Conservation (phyloP, 2,888 invertebrate genomes). For the Oxytorus armatus region DNA sequence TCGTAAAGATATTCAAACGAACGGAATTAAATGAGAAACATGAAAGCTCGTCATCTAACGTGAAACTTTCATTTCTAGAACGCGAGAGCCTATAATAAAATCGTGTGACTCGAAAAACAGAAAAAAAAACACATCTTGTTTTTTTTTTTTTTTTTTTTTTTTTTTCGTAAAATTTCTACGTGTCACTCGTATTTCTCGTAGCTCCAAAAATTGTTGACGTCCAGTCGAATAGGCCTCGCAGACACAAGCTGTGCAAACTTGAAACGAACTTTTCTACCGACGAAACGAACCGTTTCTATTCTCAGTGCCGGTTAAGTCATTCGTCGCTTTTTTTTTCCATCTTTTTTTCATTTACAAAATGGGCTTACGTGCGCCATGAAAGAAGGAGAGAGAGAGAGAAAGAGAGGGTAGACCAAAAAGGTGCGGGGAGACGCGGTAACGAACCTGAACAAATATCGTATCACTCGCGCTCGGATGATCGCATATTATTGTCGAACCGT, state of each 20-base stretch:
- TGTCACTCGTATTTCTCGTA: neutral
- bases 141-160: neutral
- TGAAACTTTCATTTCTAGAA: too few species aligned
- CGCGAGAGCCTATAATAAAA: too few species aligned
- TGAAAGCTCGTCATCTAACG: too few species aligned
- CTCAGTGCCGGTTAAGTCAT: slow-evolving; percentile 9
- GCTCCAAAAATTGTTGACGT: neutral
- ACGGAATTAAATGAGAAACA: too few species aligned
- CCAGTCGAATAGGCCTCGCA: slow-evolving; percentile 14
- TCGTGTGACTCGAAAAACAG: too few species aligned
- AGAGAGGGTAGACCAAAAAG: slow-evolving; percentile 53
- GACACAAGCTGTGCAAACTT: slow-evolving; percentile 55
- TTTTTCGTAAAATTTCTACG: too few species aligned
- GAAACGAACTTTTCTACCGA: slow-evolving; percentile 9
- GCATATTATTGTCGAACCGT: slow-evolving; percentile 39
- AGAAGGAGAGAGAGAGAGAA: slow-evolving; percentile 38
- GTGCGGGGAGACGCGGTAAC: slow-evolving; percentile 40
- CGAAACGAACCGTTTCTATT: too few species aligned
- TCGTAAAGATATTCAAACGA: too few species aligned
- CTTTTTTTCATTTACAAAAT: slow-evolving; percentile 29
- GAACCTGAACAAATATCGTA: slow-evolving; percentile 70
- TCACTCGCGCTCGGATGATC: slow-evolving; percentile 62
- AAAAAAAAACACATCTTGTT: too few species aligned
- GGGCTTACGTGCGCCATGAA: neutral
- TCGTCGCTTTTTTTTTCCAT: slow-evolving; percentile 24